Evolutionary conservation across 2,113 vertebrate genomes (phyloP), one percentile per base, ranked within the genome.

Genomic region (Halcyon senegalensis): DNA sequence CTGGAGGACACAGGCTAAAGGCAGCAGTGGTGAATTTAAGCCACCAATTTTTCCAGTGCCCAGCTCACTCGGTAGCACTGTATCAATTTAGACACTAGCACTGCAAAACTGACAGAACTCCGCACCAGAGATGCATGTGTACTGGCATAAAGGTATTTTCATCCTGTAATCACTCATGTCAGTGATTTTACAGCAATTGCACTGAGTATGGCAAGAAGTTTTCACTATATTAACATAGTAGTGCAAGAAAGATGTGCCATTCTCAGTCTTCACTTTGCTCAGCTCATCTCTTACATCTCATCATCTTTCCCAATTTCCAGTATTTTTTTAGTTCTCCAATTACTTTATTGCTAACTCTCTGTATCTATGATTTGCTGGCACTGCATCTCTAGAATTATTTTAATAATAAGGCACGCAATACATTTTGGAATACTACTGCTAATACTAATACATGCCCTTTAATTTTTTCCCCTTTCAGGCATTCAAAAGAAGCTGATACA

Each of bases 331-430:
- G 31, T 80, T 88, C 44, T 66, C 44, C 44, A 85, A 69, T 89
- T 84, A 95, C 87, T 90, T 84, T 93, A 83, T 72, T 91, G 84
- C 66, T 51, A 82, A 30, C 21, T 75, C 30, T 73, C 44, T 64
- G 27, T 51, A 93, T 60, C 44, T 87, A 18, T 60, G 37, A 92
- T 81, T 78, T 95, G 66, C 74, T 96, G 81, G 58, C 77, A 75
- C 48, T 84, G 69, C 81, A 95, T 28, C 39, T 64, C 69, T 48
- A 64, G 73, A 89, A 92, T 67, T 55, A 37, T 70, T 64, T 72
- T 84, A 91, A 63, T 75, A 94, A 94, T 59, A 92, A 81, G 46
- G 56, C 2, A 23, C 19, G 43, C 16, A 44, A 89, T 58, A 78
- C 23, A 68, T 46, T 74, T 85, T 35, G 15, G 58, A 84, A 87